Conservation (phyloP, 2,797 vertebrate genomes). For the Arnoldichthys spilopterus region DNA sequence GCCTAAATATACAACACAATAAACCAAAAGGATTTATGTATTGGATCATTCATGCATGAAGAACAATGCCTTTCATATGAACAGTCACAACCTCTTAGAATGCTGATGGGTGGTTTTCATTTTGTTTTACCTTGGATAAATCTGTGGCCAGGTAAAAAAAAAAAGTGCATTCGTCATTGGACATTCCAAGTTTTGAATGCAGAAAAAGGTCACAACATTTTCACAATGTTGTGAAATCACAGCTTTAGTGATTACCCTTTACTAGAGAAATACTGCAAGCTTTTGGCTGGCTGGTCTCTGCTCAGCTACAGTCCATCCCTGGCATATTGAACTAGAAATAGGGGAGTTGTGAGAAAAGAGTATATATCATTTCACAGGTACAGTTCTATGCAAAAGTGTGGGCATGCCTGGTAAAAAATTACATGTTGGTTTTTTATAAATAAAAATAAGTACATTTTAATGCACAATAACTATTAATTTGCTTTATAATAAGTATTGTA, state of each 20-base stretch:
- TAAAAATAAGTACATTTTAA: no score
- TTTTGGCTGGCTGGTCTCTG: constrained; percentile 8
- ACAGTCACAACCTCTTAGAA: neutral
- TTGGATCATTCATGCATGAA: neutral
- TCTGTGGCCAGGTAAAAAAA: neutral
- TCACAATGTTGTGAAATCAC: no score
- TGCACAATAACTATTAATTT: no score
- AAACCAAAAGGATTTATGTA: neutral
- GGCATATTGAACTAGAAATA: neutral
- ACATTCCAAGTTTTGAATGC: constrained; percentile 39
- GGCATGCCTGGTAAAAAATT: no score
- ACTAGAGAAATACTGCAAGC: constrained; percentile 35
- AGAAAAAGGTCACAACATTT: constrained; percentile 51
- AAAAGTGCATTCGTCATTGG: neutral
- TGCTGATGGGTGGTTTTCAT: neutral
- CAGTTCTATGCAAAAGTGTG: no score
- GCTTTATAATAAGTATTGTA: no score
- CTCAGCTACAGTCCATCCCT: neutral
- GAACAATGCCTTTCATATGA: neutral
- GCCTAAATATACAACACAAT: neutral
- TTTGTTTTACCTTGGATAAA: constrained; percentile 16
- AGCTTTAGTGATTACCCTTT: constrained; percentile 36
- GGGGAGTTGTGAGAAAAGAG: neutral
- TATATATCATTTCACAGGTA: neutral
- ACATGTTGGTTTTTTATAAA: no score